Base-by-base conservation (phyloP, 2,113 vertebrate genomes). In the Leiothrix lutea region DNA sequence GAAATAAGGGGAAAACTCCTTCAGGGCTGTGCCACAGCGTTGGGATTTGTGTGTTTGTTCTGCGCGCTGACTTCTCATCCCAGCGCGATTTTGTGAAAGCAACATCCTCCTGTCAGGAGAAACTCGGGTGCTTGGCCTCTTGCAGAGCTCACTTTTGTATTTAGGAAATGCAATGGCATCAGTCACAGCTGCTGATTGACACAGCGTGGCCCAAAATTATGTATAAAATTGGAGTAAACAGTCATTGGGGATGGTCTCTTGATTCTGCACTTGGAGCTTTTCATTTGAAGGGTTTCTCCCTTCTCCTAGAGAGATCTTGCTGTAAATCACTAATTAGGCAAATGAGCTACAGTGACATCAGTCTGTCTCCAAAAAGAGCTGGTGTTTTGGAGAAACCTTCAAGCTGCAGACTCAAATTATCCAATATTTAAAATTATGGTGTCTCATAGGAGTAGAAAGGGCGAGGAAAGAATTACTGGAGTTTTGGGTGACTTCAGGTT, bases 321-420 rank as follows among this genome's bases (percentile, higher is more conserved):
- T 83, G 69, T 79, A 91, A 92, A 71, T 79, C n/a, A 1, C 69
- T 89, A 81, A 94, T 97, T 95, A 94, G 48, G 91, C 88, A 84
- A 80, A 91, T 95, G 89, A 92, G 61, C 69, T 70, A 5, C 81
- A 74, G 82, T 77, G 80, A 80, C 82, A 90, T 88, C 92, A 90
- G 54, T 38, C 62, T 86, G 36, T 21, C 64, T 88, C 44, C 82
- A 62, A 26, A 93, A 91, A 74, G 69, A 86, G 91, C 64, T 83
- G 61, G 51, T 3, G 5, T 88, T 88, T 50, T 44, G 77, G 78
- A 71, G 86, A 56, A 78, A 84, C 36, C 48, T 91, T 54, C 58
- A 80, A 78, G 67, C 90, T 88, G 67, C 88, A 94, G 74, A 8
- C 80, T 80, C 12, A 40, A 86, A 90, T 93, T 94, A 91, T 67